These are phyloP conservation scores for Ursus arctos DNA, from an alignment of 2,113 vertebrate species.

Conservation along the genomic window DNA sequence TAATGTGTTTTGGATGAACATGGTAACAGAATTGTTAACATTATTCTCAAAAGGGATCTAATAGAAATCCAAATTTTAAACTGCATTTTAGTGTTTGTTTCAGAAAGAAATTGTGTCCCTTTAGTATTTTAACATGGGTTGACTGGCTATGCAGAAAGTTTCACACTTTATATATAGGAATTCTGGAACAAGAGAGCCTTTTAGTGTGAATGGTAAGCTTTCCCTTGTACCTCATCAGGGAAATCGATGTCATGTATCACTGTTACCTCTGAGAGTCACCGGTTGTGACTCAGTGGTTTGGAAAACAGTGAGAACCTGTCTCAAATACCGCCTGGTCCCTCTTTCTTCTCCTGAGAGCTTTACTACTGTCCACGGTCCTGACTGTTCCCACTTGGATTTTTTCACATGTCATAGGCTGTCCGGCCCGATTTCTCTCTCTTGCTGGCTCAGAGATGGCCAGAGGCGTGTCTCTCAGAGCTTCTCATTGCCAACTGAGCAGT, in stretches of 20 bases:
- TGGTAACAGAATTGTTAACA: background rate
- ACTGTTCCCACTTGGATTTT: background rate
- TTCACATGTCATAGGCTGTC: background rate
- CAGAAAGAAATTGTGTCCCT: constrained; percentile 10
- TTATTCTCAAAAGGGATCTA: background rate
- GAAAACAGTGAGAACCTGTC: background rate
- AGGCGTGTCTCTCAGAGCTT: background rate
- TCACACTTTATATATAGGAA: background rate
- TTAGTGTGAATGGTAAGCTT: background rate
- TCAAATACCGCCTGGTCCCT: background rate
- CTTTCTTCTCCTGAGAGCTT: fast-evolving
- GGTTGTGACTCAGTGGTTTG: background rate
- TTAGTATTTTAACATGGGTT: background rate
- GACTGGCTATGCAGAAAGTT: background rate
- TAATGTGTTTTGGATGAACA: background rate
- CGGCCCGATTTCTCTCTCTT: background rate
- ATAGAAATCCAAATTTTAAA: constrained; percentile 21
- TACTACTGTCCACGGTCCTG: background rate
- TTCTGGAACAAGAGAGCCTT: background rate
- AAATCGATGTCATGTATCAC: background rate
- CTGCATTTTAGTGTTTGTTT: background rate
- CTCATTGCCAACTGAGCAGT: background rate
- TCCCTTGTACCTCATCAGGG: background rate
- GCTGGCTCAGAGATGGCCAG: background rate
- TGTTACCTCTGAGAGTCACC: background rate